Percentiles rank a stretch among this genome's conserved stretches.
Evolutionary conservation across 2,113 vertebrate species (phyloP).

Genomic region (Trichomycterus rosablanca): DNA sequence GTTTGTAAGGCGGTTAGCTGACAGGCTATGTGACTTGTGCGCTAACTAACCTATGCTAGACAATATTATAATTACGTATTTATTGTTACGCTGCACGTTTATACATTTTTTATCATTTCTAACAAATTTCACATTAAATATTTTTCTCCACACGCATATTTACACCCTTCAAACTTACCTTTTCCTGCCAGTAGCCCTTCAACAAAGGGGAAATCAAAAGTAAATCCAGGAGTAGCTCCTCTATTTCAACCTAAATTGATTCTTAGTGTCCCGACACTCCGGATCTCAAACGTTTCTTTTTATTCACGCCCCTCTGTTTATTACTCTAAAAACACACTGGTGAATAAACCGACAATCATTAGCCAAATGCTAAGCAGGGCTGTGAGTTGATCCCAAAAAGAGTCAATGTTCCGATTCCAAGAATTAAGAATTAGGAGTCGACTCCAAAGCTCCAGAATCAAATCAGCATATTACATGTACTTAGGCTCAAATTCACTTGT

Average conservation of each 20-base stretch:
- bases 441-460: background rate
- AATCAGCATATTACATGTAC: too few species aligned
- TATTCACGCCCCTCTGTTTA: too few species aligned
- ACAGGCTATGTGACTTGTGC: slow-evolving; percentile 8
- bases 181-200: background rate
- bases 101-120: background rate
- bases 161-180: background rate
- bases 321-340: too few species aligned
- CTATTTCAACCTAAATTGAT: background rate
- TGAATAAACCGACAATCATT: background rate
- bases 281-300: background rate
- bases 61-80: background rate
- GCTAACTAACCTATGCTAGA: slow-evolving; percentile 6
- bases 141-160: background rate
- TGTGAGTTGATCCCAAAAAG: background rate
- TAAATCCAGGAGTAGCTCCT: slow-evolving; percentile 1
- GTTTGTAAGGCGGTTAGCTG: slow-evolving; percentile 11
- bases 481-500: too few species aligned
- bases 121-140: background rate
- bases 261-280: slow-evolving; percentile 5
- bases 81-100: background rate
- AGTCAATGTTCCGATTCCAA: background rate
- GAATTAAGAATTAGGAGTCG: background rate
- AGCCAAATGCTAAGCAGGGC: background rate
- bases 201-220: background rate